Evolutionary conservation across 2,888 invertebrate genomes (phyloP).

Genomic region (Automeris io): DNA sequence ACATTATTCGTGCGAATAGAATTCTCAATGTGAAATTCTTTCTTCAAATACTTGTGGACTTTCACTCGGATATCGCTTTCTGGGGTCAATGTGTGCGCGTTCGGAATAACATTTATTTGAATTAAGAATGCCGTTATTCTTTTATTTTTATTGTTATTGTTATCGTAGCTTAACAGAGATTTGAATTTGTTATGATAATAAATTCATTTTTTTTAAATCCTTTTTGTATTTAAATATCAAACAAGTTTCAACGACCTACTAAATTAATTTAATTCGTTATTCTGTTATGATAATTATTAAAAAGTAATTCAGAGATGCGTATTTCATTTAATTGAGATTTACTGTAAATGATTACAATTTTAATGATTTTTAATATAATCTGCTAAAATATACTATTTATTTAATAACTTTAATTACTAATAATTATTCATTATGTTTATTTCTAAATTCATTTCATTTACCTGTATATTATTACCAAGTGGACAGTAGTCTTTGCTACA

Average conservation of each 20-base stretch:
- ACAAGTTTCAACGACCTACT: neutral
- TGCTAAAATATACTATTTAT: no score
- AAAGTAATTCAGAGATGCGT: no score
- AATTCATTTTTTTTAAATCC: neutral
- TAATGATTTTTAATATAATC: no score
- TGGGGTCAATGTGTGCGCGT: slow-evolving; percentile 33
- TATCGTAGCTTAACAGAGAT: neutral
- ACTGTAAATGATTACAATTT: no score
- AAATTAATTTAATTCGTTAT: neutral
- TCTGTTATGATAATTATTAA: neutral
- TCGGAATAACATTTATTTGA: slow-evolving; percentile 30
- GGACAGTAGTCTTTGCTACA: no score
- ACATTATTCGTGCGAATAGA: slow-evolving; percentile 48
- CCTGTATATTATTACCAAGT: no score
- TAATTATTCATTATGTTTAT: no score
- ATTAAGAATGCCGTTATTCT: slow-evolving; percentile 30
- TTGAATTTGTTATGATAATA: neutral
- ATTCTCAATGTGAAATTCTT: slow-evolving; percentile 41
- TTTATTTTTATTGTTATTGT: slow-evolving; percentile 9
- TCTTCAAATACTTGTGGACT: slow-evolving; percentile 32
- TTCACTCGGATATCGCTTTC: slow-evolving; percentile 57
- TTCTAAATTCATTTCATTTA: no score
- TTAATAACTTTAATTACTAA: no score
- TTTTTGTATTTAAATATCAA: neutral
- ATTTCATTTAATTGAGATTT: no score